Conservation (phyloP, 2,888 invertebrate species). For the Caprella mutica region DNA sequence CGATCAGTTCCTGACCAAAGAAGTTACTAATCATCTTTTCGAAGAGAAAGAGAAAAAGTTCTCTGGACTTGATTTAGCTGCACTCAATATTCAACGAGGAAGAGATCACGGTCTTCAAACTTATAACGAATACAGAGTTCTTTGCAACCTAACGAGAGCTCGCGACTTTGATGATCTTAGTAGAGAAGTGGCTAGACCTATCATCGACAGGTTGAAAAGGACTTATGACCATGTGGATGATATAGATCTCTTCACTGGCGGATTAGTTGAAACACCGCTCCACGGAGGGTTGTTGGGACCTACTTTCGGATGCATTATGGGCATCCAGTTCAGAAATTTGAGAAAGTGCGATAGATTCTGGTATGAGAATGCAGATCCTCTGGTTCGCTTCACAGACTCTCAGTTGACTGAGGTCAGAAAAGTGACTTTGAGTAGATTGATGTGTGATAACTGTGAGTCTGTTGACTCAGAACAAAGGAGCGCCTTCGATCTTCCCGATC, state of each 20-base stretch:
- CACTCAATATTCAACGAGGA: slow-evolving; percentile 70
- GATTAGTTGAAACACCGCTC: slow-evolving; percentile 47
- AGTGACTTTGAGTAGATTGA: slow-evolving; percentile 43
- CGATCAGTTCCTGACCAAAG: slow-evolving; percentile 86
- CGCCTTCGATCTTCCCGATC: slow-evolving; percentile 45
- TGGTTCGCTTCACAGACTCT: slow-evolving; percentile 47
- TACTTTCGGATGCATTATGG: slow-evolving; percentile 50
- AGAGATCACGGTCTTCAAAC: slow-evolving; percentile 44
- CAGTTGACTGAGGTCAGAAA: slow-evolving; percentile 71
- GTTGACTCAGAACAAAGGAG: slow-evolving; percentile 43
- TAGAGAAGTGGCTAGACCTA: slow-evolving; percentile 41
- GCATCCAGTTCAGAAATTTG: slow-evolving; percentile 45
- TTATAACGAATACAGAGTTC: slow-evolving; percentile 43
- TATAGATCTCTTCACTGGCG: slow-evolving; percentile 50
- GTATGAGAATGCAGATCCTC: slow-evolving; percentile 44
- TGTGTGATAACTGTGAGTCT: slow-evolving; percentile 47
- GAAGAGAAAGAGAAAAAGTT: slow-evolving; percentile 79
- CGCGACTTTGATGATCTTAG: slow-evolving; percentile 44
- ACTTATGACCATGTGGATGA: slow-evolving; percentile 47
- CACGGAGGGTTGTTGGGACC: slow-evolving; percentile 49
- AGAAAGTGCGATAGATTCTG: slow-evolving; percentile 50
- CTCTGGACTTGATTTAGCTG: slow-evolving; percentile 83
- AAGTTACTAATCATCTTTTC: slow-evolving; percentile 88
- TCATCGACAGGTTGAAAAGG: slow-evolving; percentile 39
- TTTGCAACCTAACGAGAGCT: slow-evolving; percentile 45